Conservation (phyloP, 2,797 vertebrate genomes). For the Rhyacichthys aspro region DNA sequence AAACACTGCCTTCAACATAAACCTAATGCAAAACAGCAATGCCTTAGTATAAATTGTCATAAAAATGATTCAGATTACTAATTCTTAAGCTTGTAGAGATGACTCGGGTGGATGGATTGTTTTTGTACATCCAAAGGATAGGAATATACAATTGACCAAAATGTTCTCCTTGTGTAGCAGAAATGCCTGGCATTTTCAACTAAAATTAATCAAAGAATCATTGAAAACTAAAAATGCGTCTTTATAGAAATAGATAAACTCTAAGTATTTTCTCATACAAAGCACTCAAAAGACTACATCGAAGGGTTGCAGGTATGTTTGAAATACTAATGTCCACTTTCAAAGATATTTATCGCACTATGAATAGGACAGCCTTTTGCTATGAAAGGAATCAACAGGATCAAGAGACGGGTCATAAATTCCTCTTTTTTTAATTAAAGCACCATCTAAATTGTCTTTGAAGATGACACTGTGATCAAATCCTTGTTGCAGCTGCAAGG, state of each 20-base stretch:
- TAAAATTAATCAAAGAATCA: background rate
- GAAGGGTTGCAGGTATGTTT: slow-evolving; percentile 51
- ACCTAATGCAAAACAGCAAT: too few relatives aligned
- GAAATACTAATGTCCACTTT: slow-evolving; percentile 68
- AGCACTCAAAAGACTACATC: slow-evolving; percentile 18
- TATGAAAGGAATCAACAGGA: slow-evolving; percentile 56
- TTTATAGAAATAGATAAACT: background rate
- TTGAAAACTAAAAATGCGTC: background rate
- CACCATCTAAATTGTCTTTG: slow-evolving; percentile 72
- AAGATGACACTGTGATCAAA: slow-evolving; percentile 66
- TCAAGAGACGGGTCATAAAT: slow-evolving; percentile 68
- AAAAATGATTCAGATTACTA: too few relatives aligned
- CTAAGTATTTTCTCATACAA: background rate
- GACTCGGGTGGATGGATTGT: too few relatives aligned
- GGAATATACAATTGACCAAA: background rate
- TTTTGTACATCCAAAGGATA: background rate
- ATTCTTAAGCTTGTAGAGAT: too few relatives aligned
- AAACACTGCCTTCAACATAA: too few relatives aligned
- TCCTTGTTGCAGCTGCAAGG: slow-evolving; percentile 61
- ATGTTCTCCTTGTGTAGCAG: background rate
- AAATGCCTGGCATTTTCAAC: background rate
- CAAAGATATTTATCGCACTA: slow-evolving; percentile 48
- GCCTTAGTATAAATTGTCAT: too few relatives aligned
- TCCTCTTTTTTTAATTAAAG: slow-evolving; percentile 63
- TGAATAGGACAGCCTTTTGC: slow-evolving; percentile 59